Conservation (phyloP, 2,888 invertebrate genomes). For the Ochlodes sylvanus region DNA sequence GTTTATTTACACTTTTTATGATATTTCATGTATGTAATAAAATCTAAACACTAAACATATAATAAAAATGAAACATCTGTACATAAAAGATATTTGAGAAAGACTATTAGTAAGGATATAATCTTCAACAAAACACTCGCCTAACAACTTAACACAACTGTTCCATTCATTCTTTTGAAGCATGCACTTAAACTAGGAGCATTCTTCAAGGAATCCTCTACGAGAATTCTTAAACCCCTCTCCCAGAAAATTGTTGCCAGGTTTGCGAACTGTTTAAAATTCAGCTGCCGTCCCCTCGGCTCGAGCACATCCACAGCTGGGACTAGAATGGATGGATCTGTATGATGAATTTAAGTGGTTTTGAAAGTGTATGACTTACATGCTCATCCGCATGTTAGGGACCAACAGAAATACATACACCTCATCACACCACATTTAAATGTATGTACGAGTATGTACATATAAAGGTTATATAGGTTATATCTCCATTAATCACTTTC, state of each 20-base stretch:
- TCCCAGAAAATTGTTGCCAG: slow-evolving; percentile 19
- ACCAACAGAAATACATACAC: too few relatives aligned
- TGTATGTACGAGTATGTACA: too few relatives aligned
- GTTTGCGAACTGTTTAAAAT: slow-evolving; percentile 32
- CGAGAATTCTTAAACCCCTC: slow-evolving; percentile 28
- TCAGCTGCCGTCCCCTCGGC: slow-evolving; percentile 17
- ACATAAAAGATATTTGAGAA: too few relatives aligned
- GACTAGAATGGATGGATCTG: slow-evolving; percentile 9
- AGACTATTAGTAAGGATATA: background rate
- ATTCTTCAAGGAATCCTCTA: slow-evolving; percentile 15
- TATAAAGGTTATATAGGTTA: too few relatives aligned
- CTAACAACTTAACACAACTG: background rate
- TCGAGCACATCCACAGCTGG: slow-evolving; percentile 10
- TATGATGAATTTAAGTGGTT: background rate
- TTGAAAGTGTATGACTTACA: background rate
- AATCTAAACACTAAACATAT: too few relatives aligned
- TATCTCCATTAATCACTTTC: too few relatives aligned
- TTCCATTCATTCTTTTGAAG: background rate
- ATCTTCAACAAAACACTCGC: background rate
- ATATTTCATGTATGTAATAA: too few relatives aligned
- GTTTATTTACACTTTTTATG: too few relatives aligned
- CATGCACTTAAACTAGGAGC: slow-evolving; percentile 5
- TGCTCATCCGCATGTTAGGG: too few relatives aligned
- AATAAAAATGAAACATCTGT: too few relatives aligned
- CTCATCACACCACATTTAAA: too few relatives aligned